Conservation (phyloP, 1,140 invertebrate species). For the Caenorhabditis remanei region DNA sequence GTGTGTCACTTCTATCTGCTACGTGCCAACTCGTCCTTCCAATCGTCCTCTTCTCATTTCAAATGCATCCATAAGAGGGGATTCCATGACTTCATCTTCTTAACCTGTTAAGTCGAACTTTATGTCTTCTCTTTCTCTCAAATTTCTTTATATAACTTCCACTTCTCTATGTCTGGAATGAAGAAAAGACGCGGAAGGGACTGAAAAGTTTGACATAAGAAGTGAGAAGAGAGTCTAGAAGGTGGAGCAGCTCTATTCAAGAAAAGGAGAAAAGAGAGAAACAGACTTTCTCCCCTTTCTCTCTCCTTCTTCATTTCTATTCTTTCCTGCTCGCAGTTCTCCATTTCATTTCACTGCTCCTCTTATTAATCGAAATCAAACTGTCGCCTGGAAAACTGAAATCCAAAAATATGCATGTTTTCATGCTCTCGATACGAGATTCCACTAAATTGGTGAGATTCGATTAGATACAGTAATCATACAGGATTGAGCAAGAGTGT, state of each 20-base stretch:
- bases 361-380: constrained; percentile 38
- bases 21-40: constrained; percentile 10
- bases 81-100: constrained; percentile 24
- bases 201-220: constrained; percentile 53
- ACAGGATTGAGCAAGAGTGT: too few species aligned
- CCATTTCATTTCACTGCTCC: not conserved
- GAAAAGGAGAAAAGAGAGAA: constrained; percentile 12
- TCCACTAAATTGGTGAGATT: constrained; percentile 23
- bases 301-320: not conserved
- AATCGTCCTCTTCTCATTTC: constrained; percentile 20
- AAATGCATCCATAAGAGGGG: constrained; percentile 3
- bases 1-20: not conserved
- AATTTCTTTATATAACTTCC: not conserved
- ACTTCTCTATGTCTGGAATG: not conserved
- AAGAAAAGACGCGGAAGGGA: not conserved
- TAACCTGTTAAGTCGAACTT: constrained; percentile 39
- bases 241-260: not conserved
- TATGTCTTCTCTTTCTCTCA: not conserved
- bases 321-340: constrained; percentile 2
- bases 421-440: constrained; percentile 52
- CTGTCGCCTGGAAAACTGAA: constrained; percentile 51
- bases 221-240: constrained; percentile 49
- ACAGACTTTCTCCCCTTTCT: not conserved
- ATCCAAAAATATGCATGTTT: constrained; percentile 52
- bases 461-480: not conserved